These are phyloP conservation scores for Melanostigma gelatinosum DNA, from an alignment of 2,113 vertebrate species.

Conservation along the genomic window DNA sequence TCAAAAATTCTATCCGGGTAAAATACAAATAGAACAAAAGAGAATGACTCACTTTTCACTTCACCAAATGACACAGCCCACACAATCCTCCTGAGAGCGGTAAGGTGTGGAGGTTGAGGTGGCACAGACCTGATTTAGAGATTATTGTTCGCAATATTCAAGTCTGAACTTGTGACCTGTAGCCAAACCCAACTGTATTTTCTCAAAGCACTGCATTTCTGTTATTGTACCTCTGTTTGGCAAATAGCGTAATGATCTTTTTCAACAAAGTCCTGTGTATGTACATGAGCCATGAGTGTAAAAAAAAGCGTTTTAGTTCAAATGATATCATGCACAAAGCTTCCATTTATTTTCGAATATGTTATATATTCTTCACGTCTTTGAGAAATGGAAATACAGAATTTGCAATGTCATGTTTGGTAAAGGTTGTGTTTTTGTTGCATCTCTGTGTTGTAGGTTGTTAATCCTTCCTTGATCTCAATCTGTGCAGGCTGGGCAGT, in stretches of 20 bases:
- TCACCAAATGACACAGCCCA: not conserved
- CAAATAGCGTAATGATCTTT: not conserved
- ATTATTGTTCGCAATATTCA: no score
- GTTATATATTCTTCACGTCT: not conserved
- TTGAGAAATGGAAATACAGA: not conserved
- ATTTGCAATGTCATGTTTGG: not conserved
- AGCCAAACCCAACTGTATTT: not conserved
- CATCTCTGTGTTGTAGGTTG: not conserved
- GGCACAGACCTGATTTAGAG: no score
- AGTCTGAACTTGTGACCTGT: not conserved
- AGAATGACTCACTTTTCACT: not conserved
- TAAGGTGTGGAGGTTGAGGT: not conserved
- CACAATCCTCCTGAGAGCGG: not conserved
- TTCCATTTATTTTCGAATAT: not conserved
- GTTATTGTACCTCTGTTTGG: not conserved
- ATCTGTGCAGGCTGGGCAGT: slow-evolving; percentile 53
- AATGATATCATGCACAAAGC: not conserved
- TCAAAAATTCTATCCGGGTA: not conserved
- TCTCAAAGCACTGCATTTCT: not conserved
- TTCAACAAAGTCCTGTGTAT: not conserved
- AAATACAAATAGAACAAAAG: not conserved
- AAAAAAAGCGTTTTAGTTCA: not conserved
- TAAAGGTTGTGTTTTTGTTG: not conserved
- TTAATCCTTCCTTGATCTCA: slow-evolving; percentile 25
- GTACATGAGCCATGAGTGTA: not conserved